Percentiles rank a stretch among this genome's conserved stretches.
Conservation (phyloP, 2,797 vertebrate genomes). For the Coranthus polyacanthus region DNA sequence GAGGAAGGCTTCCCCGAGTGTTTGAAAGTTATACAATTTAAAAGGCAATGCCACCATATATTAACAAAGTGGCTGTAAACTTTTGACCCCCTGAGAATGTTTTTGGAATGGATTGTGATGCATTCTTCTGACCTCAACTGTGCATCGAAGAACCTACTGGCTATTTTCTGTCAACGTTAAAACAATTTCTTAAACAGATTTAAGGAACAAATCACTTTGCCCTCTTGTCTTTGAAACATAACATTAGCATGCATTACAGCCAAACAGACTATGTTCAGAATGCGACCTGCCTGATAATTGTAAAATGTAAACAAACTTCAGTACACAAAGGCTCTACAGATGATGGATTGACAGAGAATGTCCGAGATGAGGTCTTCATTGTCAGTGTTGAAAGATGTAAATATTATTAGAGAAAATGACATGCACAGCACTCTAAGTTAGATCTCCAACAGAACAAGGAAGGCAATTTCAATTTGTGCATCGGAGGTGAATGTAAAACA, state of each 20-base stretch:
- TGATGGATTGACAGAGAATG: conserved; percentile 19
- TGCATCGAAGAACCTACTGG: too few relatives aligned
- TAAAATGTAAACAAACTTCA: conserved; percentile 19
- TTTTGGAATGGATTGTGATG: too few relatives aligned
- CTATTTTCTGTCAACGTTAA: neutral
- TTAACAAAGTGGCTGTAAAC: too few relatives aligned
- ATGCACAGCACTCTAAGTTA: conserved; percentile 22
- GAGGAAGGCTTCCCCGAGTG: too few relatives aligned
- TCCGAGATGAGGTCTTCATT: too few relatives aligned
- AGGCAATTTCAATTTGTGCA: conserved; percentile 32
- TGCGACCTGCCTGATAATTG: conserved; percentile 12
- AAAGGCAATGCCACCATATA: too few relatives aligned
- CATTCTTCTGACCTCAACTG: too few relatives aligned
- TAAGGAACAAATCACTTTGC: neutral
- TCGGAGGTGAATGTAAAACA: conserved; percentile 32
- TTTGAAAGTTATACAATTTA: too few relatives aligned
- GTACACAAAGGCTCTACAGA: conserved; percentile 15
- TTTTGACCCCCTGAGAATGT: too few relatives aligned
- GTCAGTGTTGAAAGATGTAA: conserved; percentile 15
- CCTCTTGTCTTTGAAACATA: conserved; percentile 6
- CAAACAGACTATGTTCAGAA: neutral
- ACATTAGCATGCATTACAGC: conserved; percentile 7
- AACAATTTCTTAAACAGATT: neutral
- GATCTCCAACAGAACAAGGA: conserved; percentile 31
- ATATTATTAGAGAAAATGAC: conserved; percentile 34